These are phyloP conservation scores for Linnaemya tessellans DNA, from an alignment of 2,888 invertebrate species.

Conservation along the genomic window DNA sequence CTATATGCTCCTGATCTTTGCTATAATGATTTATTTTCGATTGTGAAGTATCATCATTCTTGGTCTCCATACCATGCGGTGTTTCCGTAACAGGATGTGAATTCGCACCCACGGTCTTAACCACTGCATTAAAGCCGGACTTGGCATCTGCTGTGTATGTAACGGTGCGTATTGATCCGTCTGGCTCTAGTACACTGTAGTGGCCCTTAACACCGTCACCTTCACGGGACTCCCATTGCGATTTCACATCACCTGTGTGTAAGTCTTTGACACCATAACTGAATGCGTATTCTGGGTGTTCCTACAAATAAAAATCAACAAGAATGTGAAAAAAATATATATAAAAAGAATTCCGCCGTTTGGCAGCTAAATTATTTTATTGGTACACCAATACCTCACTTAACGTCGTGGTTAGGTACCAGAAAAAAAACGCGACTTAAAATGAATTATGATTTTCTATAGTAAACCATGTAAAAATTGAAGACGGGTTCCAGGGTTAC, in stretches of 20 bases:
- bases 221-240: constrained; percentile 85
- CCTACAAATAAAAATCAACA: constrained; percentile 78
- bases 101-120: constrained; percentile 84
- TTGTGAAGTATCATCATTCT: constrained; percentile 81
- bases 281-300: constrained; percentile 85
- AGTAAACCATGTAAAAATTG: too few species aligned
- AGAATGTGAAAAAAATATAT: constrained; percentile 44
- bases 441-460: too few species aligned
- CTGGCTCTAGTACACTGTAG: constrained; percentile 88
- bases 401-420: too few species aligned
- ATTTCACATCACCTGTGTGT: constrained; percentile 85
- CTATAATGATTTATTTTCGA: constrained; percentile 84
- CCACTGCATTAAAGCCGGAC: constrained; percentile 85
- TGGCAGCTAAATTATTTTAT: not conserved
- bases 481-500: too few species aligned
- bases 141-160: constrained; percentile 85
- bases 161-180: constrained; percentile 85
- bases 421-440: too few species aligned
- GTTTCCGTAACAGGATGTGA: constrained; percentile 82
- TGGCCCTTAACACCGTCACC: constrained; percentile 85
- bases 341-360: constrained; percentile 3
- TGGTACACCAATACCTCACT: too few species aligned
- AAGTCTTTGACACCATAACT: constrained; percentile 86
- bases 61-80: constrained; percentile 76
- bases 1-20: constrained; percentile 82